Evolutionary conservation across 2,797 vertebrate species (phyloP).

Genomic region (Delichon dasypus): DNA sequence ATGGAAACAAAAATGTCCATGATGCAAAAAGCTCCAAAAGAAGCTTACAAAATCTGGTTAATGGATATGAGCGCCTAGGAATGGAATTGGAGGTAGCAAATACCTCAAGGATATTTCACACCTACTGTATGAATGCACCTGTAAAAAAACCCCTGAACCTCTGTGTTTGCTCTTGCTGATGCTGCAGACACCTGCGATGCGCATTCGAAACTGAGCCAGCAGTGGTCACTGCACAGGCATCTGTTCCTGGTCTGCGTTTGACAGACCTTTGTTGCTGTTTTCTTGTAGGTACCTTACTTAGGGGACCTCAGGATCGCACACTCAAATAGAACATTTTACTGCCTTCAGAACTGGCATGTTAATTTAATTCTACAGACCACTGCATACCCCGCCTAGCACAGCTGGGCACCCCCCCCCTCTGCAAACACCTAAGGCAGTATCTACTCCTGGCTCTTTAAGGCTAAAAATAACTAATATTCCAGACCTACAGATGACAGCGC

Average conservation of each 20-base stretch:
- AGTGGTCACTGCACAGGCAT: not conserved
- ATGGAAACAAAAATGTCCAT: fast-evolving
- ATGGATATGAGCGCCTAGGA: not conserved
- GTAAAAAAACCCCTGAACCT: not conserved
- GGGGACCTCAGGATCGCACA: not conserved
- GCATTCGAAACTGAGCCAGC: not conserved
- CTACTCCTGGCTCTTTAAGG: not conserved
- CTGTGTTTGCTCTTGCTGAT: not conserved
- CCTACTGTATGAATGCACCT: fast-evolving
- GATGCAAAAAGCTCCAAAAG: not conserved
- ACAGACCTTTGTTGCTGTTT: not conserved
- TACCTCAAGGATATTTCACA: not conserved
- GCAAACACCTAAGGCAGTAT: no score
- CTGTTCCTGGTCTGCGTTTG: no score
- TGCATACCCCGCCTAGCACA: not conserved
- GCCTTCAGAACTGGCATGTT: not conserved
- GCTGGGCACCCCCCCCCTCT: not conserved
- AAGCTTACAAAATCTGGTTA: not conserved
- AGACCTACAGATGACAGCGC: not conserved
- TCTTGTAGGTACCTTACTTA: fast-evolving
- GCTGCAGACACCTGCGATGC: not conserved
- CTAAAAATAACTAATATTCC: not conserved
- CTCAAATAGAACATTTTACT: not conserved
- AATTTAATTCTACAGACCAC: not conserved
- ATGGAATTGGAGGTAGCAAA: not conserved